Evolutionary conservation across 2,888 invertebrate genomes (phyloP), one percentile per base, ranked within the genome.

Genomic region (Apodemia duryi): DNA sequence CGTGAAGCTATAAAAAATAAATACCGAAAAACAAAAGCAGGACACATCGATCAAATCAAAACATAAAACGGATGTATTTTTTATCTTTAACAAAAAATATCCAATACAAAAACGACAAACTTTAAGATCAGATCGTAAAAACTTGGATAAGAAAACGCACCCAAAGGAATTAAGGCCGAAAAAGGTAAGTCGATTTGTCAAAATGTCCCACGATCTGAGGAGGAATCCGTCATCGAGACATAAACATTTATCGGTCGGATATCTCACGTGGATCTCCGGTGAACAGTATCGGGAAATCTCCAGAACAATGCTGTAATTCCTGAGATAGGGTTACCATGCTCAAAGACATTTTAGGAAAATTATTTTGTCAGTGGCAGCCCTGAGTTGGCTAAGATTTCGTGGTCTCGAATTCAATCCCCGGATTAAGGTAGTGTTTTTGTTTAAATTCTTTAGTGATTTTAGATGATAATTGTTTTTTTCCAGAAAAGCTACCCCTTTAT

Each of bases 131-230:
- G 54, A 64, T 65, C 63, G 57, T 65, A 70, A 70, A 82, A 80
- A 77, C 65, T 64, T 65, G 73, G 77, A 77, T 85, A 68, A 83
- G 79, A 82, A 82, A 84, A 85, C 73, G 81, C 77, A 77, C 72
- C 76, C 72, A 72, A 77, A 78, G 78, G 80, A 81, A 71, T 82
- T 83, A 83, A 81, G 81, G 75, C 80, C 80, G 80, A 83, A 84
- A 84, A 86, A 86, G 84, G 88, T 80, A 82, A 82, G 69, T 70
- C 85, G 81, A 91, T 91, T 91, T 90, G 88, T 91, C 91, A 91
- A 88, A 89, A 81, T 75, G 76, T 84, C 86, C 84, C 84, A 82
- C 80, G 88, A 91, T 91, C 90, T 72, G 77, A 72, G 76, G 73
- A 74, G 78, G 82, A 80, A 89, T 90, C 89, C 90, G 88, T 90